These are phyloP conservation scores for Myiopsitta monachus DNA, from an alignment of 2,113 vertebrate species.

Conservation along the genomic window DNA sequence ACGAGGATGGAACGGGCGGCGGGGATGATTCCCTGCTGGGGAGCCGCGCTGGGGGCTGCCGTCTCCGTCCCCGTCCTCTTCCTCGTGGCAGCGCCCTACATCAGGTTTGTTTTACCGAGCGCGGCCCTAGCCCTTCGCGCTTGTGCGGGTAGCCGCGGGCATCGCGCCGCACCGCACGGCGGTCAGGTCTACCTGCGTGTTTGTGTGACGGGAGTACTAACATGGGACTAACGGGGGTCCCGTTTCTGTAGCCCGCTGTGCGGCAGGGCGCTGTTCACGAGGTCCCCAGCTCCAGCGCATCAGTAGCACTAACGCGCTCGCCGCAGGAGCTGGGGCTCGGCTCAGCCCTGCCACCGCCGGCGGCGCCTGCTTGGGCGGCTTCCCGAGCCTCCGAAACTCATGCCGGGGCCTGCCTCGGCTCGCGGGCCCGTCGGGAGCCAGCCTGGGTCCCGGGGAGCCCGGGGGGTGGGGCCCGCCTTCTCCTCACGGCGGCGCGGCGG, in stretches of 20 bases:
- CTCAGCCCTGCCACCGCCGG: background rate
- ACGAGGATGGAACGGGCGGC: background rate
- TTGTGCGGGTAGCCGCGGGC: background rate
- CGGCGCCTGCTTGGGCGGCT: background rate
- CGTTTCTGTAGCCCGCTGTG: background rate
- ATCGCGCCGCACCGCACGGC: background rate
- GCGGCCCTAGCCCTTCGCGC: background rate
- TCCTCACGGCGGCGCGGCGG: too few species aligned
- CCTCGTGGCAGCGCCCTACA: conserved; percentile 74
- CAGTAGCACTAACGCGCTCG: too few species aligned
- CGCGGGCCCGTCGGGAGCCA: too few species aligned
- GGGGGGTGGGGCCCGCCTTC: background rate
- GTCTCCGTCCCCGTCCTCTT: conserved; percentile 74
- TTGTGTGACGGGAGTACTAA: background rate
- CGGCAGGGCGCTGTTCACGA: rapidly evolving
- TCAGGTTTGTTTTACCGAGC: conserved; percentile 77
- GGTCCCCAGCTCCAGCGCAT: background rate
- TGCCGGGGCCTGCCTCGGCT: background rate
- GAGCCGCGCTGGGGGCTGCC: conserved; percentile 51
- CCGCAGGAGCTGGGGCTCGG: background rate
- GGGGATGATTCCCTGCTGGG: conserved; percentile 60
- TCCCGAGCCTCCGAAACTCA: rapidly evolving
- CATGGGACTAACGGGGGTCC: background rate
- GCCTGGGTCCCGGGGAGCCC: too few species aligned
- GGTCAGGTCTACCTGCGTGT: background rate